phyloP scores from a whole-genome alignment of 1,140 invertebrate species.

The Aethina tumida region DNA sequence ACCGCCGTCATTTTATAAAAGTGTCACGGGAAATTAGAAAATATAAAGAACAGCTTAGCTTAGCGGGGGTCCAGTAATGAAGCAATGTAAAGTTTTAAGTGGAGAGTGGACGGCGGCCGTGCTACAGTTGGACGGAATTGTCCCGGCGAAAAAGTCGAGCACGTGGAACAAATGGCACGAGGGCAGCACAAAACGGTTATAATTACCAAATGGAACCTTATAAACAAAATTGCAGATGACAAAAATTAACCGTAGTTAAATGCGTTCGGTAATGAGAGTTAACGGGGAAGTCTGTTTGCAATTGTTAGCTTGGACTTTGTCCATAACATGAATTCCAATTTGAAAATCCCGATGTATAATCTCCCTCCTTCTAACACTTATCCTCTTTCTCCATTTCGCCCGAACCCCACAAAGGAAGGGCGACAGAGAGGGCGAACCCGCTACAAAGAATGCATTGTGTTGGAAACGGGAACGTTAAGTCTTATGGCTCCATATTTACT shows the following conservation, averaged over 20 bases:
- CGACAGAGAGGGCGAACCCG: slow-evolving; percentile 2
- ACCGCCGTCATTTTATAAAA: too few relatives aligned
- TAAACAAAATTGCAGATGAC: slow-evolving; percentile 33
- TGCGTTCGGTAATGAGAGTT: slow-evolving; percentile 27
- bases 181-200: slow-evolving; percentile 12
- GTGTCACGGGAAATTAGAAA: too few relatives aligned
- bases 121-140: slow-evolving; percentile 9
- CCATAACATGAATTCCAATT: slow-evolving; percentile 28
- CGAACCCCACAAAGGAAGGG: not conserved
- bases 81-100: not conserved
- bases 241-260: slow-evolving; percentile 31
- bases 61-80: slow-evolving; percentile 2
- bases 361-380: slow-evolving; percentile 12
- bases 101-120: not conserved
- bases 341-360: slow-evolving; percentile 27
- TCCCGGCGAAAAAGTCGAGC: slow-evolving; percentile 13
- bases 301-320: slow-evolving; percentile 16
- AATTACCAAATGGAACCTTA: slow-evolving; percentile 20
- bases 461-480: slow-evolving; percentile 11
- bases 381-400: slow-evolving; percentile 3
- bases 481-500: slow-evolving; percentile 11
- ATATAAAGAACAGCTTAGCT: not conserved
- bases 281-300: slow-evolving; percentile 27
- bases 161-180: slow-evolving; percentile 16
- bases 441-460: slow-evolving; percentile 7